Percentiles rank a stretch among this genome's conserved stretches.
Conservation (phyloP, 1,140 invertebrate genomes). For the Cataglyphis hispanica region DNA sequence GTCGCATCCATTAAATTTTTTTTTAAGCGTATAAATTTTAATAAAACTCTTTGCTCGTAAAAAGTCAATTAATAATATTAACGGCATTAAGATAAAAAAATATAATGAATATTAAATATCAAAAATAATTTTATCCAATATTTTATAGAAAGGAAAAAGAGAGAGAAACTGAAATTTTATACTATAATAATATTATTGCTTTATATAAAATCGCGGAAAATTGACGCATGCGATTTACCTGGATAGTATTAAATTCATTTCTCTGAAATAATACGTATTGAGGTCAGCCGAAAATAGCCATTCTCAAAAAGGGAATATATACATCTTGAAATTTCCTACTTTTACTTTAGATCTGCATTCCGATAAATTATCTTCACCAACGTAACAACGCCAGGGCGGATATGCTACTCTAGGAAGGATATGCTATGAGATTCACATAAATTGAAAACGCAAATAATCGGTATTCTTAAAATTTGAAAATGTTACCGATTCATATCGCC, state of each 20-base stretch:
- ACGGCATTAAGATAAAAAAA: not conserved
- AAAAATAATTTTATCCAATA: not conserved
- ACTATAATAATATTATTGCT: conserved; percentile 24
- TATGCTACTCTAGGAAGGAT: not conserved
- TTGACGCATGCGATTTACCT: conserved; percentile 8
- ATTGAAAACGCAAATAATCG: conserved; percentile 26
- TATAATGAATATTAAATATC: not conserved
- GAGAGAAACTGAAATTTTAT: not conserved
- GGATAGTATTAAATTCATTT: conserved; percentile 27
- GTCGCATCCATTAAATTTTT: not conserved
- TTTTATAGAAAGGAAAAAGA: not conserved
- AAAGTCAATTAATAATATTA: not conserved
- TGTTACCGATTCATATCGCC: not conserved
- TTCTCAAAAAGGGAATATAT: conserved; percentile 44
- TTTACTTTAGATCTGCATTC: conserved; percentile 30
- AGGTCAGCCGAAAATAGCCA: conserved; percentile 44
- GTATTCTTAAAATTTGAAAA: conserved; percentile 9
- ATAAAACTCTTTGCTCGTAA: not conserved
- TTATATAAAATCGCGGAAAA: conserved; percentile 20
- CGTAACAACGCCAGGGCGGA: conserved; percentile 9
- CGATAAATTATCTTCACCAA: conserved; percentile 40
- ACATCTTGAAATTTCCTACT: conserved; percentile 52
- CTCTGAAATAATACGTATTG: conserved; percentile 45
- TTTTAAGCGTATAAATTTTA: not conserved
- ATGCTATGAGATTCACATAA: conserved; percentile 15